phyloP scores from a whole-genome alignment of 1,140 invertebrate species.

The Lordiphosa stackelbergi region DNA sequence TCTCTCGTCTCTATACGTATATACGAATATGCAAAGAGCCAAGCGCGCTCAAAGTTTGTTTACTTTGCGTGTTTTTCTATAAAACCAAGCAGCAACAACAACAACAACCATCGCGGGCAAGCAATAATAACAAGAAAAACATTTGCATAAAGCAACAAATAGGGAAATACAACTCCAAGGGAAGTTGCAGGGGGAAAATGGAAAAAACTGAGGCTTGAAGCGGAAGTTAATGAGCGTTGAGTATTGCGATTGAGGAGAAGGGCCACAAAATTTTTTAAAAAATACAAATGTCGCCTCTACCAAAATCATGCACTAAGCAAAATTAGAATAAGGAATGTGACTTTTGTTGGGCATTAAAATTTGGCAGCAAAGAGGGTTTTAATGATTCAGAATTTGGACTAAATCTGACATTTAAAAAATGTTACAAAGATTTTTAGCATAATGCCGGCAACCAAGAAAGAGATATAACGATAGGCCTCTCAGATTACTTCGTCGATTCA shows the following conservation, averaged over 20 bases:
- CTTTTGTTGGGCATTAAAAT: too few species aligned
- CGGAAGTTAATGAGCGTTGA: slow-evolving; percentile 64
- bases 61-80: slow-evolving; percentile 71
- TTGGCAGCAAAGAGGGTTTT: too few species aligned
- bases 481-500: too few species aligned
- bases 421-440: too few species aligned
- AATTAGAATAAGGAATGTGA: too few species aligned
- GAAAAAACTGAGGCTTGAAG: slow-evolving; percentile 37
- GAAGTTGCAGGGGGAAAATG: slow-evolving; percentile 1
- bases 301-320: slow-evolving; percentile 2
- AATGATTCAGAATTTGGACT: too few species aligned
- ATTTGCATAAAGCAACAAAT: slow-evolving; percentile 76
- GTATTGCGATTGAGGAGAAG: slow-evolving; percentile 4
- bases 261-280: background rate
- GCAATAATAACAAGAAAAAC: slow-evolving; percentile 71
- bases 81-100: slow-evolving; percentile 54
- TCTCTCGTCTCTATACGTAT: slow-evolving; percentile 1
- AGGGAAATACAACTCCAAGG: slow-evolving; percentile 18
- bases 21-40: slow-evolving; percentile 4
- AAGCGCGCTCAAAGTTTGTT: slow-evolving; percentile 51
- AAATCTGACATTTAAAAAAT: too few species aligned
- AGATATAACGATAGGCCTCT: too few species aligned
- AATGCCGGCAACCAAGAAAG: too few species aligned
- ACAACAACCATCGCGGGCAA: slow-evolving; percentile 33
- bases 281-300: slow-evolving; percentile 9